phyloP scores from a whole-genome alignment of 1,140 invertebrate genomes.

The Acromyrmex echinatior region DNA sequence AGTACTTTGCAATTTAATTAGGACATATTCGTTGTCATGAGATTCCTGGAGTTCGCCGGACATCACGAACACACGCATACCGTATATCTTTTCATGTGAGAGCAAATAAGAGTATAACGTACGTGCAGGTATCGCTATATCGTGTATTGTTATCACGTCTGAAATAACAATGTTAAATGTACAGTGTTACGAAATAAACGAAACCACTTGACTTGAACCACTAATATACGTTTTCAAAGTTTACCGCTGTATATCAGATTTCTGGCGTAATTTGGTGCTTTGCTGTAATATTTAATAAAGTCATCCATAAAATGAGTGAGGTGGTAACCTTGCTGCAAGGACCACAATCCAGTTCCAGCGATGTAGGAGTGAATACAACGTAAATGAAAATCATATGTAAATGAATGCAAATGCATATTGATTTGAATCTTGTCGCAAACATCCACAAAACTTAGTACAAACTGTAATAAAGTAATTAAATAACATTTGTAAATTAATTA shows the following conservation, averaged over 20 bases:
- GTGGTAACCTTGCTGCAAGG: conserved; percentile 91
- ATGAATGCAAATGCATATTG: conserved; percentile 94
- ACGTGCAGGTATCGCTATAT: conserved; percentile 89
- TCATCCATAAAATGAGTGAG: conserved; percentile 93
- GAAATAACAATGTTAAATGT: conserved; percentile 69
- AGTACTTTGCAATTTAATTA: conserved; percentile 88
- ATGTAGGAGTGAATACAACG: conserved; percentile 92
- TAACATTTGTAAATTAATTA: conserved; percentile 1
- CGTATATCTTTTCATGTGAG: conserved; percentile 90
- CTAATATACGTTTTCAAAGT: not conserved
- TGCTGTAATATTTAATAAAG: conserved; percentile 94
- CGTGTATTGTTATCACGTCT: conserved; percentile 88
- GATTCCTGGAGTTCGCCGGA: conserved; percentile 84
- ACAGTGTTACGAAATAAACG: not conserved
- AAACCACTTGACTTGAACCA: not conserved
- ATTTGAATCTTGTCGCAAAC: conserved; percentile 92
- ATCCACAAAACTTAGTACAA: conserved; percentile 91
- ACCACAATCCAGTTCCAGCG: conserved; percentile 87
- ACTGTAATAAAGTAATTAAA: conserved; percentile 85
- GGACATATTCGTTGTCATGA: conserved; percentile 88
- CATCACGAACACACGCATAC: conserved; percentile 91
- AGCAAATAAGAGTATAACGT: conserved; percentile 92
- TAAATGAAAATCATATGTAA: conserved; percentile 95
- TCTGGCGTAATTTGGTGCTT: conserved; percentile 93
- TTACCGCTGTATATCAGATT: conserved; percentile 92